Percentiles rank a stretch among this genome's conserved stretches.
Evolutionary conservation across 2,888 invertebrate species (phyloP).

Genomic region (Salpingus planirostris): DNA sequence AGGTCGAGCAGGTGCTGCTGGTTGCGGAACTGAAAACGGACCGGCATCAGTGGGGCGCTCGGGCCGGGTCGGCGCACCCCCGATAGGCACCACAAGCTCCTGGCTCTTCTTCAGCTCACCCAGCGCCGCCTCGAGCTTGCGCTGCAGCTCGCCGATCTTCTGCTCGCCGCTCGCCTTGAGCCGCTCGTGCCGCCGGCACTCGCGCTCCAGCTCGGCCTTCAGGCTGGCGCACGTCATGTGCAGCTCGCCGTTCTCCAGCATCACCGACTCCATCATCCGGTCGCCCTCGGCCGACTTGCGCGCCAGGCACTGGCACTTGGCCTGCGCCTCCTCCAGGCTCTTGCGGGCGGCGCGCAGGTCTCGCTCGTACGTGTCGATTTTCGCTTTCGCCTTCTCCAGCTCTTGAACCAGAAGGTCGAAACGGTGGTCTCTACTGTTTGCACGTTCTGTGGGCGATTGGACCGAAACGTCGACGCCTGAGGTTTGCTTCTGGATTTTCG

Average conservation of each 20-base stretch:
- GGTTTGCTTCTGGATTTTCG: too few relatives aligned
- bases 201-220: constrained; percentile 20
- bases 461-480: too few relatives aligned
- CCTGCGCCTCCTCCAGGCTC: constrained; percentile 3
- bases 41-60: constrained; percentile 30
- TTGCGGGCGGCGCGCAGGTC: constrained; percentile 10
- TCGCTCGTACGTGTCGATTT: constrained; percentile 9
- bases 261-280: constrained; percentile 20
- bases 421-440: too few relatives aligned
- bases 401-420: too few relatives aligned
- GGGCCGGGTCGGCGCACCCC: constrained; percentile 13
- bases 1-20: constrained; percentile 35
- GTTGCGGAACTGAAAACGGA: constrained; percentile 36
- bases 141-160: constrained; percentile 31
- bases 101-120: constrained; percentile 34
- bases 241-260: constrained; percentile 17
- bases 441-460: too few relatives aligned
- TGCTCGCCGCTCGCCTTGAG: constrained; percentile 35
- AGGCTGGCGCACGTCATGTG: constrained; percentile 18
- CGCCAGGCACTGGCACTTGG: constrained; percentile 6
- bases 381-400: constrained; percentile 19
- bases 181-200: constrained; percentile 20
- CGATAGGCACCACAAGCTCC: constrained; percentile 31
- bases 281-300: constrained; percentile 19
- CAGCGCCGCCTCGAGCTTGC: constrained; percentile 30